These are phyloP conservation scores for Coronaproctus castanopsis DNA, from an alignment of 2,888 invertebrate genomes.

Conservation along the genomic window DNA sequence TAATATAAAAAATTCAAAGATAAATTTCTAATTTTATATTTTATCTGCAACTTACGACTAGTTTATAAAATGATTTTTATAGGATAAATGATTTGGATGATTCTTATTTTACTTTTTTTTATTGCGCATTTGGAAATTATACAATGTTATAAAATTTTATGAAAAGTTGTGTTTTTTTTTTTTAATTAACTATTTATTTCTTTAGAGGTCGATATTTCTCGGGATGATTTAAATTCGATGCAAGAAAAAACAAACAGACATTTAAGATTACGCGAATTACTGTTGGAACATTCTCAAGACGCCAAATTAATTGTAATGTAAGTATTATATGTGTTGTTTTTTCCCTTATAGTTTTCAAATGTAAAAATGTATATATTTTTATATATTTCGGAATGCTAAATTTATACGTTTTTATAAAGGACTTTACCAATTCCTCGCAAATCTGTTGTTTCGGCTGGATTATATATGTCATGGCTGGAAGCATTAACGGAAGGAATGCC, in stretches of 20 bases:
- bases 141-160: too few species aligned
- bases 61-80: too few species aligned
- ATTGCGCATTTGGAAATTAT: neutral
- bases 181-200: too few species aligned
- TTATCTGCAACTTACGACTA: too few species aligned
- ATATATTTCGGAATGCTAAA: neutral
- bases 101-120: neutral
- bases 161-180: too few species aligned
- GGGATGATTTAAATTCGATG: conserved; percentile 34
- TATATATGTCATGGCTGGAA: conserved; percentile 84
- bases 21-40: too few species aligned
- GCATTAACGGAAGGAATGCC: conserved; percentile 64
- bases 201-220: conserved; percentile 7
- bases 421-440: conserved; percentile 89
- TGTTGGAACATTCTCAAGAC: conserved; percentile 66
- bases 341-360: neutral
- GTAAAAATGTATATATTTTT: neutral
- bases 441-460: conserved; percentile 64
- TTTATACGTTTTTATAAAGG: conserved; percentile 27
- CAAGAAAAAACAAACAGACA: conserved; percentile 80
- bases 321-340: conserved; percentile 10
- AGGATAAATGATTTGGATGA: neutral
- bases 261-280: conserved; percentile 68
- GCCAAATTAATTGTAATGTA: conserved; percentile 83
- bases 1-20: too few species aligned